A percentile compares a stretch with the other conserved stretches of the same genome.
Conservation (phyloP, 2,888 invertebrate species). For the Parelbella ahira region DNA sequence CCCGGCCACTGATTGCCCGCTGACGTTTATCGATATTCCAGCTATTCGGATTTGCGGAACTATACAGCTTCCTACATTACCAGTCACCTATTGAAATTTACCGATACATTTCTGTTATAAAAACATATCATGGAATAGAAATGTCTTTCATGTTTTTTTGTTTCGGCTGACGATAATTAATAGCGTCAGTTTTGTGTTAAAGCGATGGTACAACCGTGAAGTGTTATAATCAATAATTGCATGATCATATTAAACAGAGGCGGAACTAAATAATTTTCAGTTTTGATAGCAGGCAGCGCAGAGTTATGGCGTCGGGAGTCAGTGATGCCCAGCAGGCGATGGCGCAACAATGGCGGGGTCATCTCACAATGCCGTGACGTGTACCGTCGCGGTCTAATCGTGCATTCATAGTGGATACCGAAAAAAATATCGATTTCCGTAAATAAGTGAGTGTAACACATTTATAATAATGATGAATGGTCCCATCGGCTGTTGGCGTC, state of each 20-base stretch:
- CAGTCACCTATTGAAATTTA: slow-evolving; percentile 11
- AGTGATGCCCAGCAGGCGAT: slow-evolving; percentile 57
- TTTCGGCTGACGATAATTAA: no score
- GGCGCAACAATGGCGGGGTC: slow-evolving; percentile 64
- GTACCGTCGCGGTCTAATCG: slow-evolving; percentile 72
- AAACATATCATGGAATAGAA: no score
- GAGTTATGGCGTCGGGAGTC: slow-evolving; percentile 39
- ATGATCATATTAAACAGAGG: slow-evolving; percentile 59
- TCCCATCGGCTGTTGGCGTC: slow-evolving; percentile 62
- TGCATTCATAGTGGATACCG: slow-evolving; percentile 72
- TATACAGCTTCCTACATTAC: slow-evolving; percentile 26
- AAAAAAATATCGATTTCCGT: slow-evolving; percentile 81
- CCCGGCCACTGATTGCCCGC: slow-evolving; percentile 65
- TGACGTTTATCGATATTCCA: slow-evolving; percentile 75
- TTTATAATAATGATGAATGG: slow-evolving; percentile 81
- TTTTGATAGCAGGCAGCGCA: slow-evolving; percentile 34
- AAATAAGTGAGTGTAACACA: slow-evolving; percentile 80
- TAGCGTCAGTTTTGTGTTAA: slow-evolving; percentile 3
- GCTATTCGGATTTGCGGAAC: slow-evolving; percentile 26
- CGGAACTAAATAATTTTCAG: slow-evolving; percentile 66
- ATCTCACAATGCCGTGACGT: slow-evolving; percentile 70
- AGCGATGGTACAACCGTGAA: slow-evolving; percentile 52
- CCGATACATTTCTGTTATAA: slow-evolving; percentile 7
- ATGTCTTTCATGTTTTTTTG: no score
- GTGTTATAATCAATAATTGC: slow-evolving; percentile 76